These are phyloP conservation scores for Coregonus suidteri DNA, from an alignment of 2,797 vertebrate genomes.

Conservation along the genomic window DNA sequence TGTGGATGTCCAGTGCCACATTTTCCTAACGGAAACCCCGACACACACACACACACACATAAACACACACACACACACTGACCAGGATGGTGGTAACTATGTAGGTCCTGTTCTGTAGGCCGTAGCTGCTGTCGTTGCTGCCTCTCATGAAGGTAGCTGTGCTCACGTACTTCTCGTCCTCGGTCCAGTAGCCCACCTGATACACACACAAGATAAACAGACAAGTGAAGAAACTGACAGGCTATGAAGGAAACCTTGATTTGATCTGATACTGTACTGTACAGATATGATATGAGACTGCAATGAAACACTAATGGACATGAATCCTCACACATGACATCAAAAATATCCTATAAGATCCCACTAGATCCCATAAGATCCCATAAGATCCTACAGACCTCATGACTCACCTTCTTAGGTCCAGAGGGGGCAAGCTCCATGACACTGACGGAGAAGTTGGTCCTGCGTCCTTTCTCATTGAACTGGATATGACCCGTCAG, in stretches of 20 bases:
- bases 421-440: conserved; percentile 94
- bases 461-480: conserved; percentile 94
- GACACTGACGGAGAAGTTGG: conserved; percentile 93
- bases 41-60: conserved; percentile 2
- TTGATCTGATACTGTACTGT: not conserved
- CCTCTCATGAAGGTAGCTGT: conserved; percentile 83
- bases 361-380: not conserved
- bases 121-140: conserved; percentile 84
- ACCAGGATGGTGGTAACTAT: conserved; percentile 98
- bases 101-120: conserved; percentile 93
- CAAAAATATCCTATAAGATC: not conserved
- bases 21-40: not conserved
- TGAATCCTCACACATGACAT: not conserved
- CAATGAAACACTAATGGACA: not conserved
- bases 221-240: not conserved
- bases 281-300: not conserved
- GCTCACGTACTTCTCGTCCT: conserved; percentile 94
- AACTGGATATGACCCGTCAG: conserved; percentile 97
- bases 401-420: conserved; percentile 85
- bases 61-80: conserved; percentile 39
- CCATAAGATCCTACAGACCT: not conserved
- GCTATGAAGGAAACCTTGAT: not conserved
- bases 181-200: conserved; percentile 98
- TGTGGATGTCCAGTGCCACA: too few species aligned
- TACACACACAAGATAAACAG: conserved; percentile 24